phyloP scores from a whole-genome alignment of 2,888 invertebrate species.

The Chymomyza procnemis region DNA sequence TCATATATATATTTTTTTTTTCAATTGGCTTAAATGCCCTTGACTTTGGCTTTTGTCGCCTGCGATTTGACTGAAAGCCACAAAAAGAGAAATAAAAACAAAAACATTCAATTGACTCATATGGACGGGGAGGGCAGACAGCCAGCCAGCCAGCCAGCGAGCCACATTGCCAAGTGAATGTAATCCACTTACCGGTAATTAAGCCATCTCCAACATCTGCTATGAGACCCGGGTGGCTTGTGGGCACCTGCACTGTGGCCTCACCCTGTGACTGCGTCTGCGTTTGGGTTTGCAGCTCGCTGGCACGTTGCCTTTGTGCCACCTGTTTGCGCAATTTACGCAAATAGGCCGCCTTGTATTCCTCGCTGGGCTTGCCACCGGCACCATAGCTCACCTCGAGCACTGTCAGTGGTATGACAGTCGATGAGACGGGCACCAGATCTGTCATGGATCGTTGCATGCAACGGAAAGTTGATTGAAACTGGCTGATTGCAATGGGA shows the following conservation, averaged over 20 bases:
- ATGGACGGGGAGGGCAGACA: background rate
- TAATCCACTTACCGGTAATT: conserved; percentile 73
- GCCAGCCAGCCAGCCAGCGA: background rate
- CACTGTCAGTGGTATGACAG: conserved; percentile 83
- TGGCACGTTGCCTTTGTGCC: conserved; percentile 52
- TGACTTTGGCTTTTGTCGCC: conserved; percentile 72
- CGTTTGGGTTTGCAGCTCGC: background rate
- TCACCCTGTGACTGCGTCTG: conserved; percentile 12
- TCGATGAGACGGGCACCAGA: conserved; percentile 83
- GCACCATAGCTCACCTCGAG: conserved; percentile 82
- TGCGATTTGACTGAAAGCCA: conserved; percentile 73
- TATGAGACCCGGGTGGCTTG: background rate
- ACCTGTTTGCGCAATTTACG: conserved; percentile 78
- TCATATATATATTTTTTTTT: no score
- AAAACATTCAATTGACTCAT: conserved; percentile 1
- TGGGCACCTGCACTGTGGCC: background rate
- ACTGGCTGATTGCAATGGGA: background rate
- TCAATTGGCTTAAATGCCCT: conserved; percentile 53
- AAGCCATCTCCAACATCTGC: conserved; percentile 56
- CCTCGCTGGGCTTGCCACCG: conserved; percentile 78
- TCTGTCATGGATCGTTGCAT: conserved; percentile 76
- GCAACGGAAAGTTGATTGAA: background rate
- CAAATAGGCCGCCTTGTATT: conserved; percentile 77
- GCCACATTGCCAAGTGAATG: background rate
- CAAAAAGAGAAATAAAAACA: conserved; percentile 15